phyloP scores from a whole-genome alignment of 2,113 vertebrate genomes.

The Nycticebus coucang region DNA sequence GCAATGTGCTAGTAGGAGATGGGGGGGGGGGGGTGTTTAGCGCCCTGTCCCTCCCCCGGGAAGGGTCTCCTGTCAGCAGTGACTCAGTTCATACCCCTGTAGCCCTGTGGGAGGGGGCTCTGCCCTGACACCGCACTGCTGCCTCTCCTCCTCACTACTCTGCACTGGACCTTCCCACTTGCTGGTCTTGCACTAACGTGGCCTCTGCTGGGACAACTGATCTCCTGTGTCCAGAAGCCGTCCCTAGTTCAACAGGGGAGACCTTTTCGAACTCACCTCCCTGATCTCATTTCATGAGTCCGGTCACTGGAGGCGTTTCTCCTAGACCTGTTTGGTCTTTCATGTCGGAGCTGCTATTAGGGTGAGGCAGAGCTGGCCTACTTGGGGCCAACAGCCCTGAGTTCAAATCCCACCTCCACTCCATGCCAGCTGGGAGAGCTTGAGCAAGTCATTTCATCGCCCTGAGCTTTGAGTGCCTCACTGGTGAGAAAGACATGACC shows the following conservation, averaged over 20 bases:
- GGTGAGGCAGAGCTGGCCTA: not conserved
- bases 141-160: not conserved
- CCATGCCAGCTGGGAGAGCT: not conserved
- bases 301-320: not conserved
- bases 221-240: not conserved
- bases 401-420: not conserved
- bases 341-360: not conserved
- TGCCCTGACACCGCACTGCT: not conserved
- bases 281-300: not conserved
- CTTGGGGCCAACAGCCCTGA: not conserved
- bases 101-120: not conserved
- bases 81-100: not conserved
- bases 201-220: not conserved
- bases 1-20: not conserved
- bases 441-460: not conserved
- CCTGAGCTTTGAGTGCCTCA: not conserved
- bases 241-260: fast-evolving
- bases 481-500: not conserved
- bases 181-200: too few relatives aligned
- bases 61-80: too few relatives aligned
- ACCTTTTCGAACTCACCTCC: not conserved
- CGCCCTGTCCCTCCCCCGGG: not conserved
- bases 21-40: not conserved
- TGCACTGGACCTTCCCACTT: not conserved
- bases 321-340: not conserved